Conservation (phyloP, 2,797 vertebrate species). For the Sylvilagus floridanus region DNA sequence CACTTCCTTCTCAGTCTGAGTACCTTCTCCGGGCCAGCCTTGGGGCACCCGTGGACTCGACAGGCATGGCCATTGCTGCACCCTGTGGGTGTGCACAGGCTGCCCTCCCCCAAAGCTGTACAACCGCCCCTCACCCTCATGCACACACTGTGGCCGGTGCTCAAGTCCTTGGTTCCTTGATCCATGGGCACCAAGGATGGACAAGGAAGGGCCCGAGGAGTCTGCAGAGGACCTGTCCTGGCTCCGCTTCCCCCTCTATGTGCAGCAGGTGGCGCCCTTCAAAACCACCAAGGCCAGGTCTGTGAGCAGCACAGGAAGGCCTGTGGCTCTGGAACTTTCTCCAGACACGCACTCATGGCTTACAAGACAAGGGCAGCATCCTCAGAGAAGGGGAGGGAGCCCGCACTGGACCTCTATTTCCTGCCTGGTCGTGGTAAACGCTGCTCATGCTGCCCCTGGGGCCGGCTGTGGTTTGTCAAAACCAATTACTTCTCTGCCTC, state of each 20-base stretch:
- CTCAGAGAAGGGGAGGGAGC: slow-evolving; percentile 63
- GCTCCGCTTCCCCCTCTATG: not conserved
- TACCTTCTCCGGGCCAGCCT: not conserved
- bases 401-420: slow-evolving; percentile 72
- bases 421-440: slow-evolving; percentile 83
- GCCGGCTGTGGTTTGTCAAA: slow-evolving; percentile 88
- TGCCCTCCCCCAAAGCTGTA: not conserved
- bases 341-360: slow-evolving; percentile 38
- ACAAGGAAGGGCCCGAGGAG: not conserved
- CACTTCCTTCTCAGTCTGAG: not conserved
- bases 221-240: not conserved
- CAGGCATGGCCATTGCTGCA: not conserved
- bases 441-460: slow-evolving; percentile 83
- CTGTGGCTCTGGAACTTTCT: slow-evolving; percentile 42
- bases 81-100: not conserved
- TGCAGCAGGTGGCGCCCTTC: not conserved
- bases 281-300: not conserved
- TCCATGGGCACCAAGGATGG: not conserved
- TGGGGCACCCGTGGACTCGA: not conserved
- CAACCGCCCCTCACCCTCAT: not conserved
- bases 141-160: not conserved
- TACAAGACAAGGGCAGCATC: slow-evolving; percentile 40
- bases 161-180: not conserved
- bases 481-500: slow-evolving; percentile 88
- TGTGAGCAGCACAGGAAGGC: not conserved